Evolutionary conservation across 2,113 vertebrate genomes (phyloP).

Genomic region (Jaculus jaculus): DNA sequence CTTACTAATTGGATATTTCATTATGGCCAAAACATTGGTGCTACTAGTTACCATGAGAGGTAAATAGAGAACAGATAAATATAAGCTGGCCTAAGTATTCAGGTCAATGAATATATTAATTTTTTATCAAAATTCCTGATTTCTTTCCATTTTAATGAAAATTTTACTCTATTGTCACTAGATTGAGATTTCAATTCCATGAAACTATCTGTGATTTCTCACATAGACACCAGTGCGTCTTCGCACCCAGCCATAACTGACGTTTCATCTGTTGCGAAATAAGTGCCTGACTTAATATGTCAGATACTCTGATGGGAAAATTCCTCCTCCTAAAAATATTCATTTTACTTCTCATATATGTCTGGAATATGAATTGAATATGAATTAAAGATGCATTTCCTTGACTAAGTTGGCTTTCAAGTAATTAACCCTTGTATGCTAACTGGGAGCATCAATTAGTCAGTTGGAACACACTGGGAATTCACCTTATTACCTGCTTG

Average conservation of each 20-base stretch:
- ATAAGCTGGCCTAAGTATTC: background rate
- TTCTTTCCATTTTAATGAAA: background rate
- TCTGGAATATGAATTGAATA: background rate
- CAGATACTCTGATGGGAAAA: background rate
- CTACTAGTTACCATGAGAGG: background rate
- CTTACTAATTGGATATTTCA: background rate
- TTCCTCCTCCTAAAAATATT: background rate
- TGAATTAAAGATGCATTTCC: background rate
- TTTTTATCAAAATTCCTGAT: background rate
- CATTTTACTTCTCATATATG: background rate
- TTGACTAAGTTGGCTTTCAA: constrained; percentile 33
- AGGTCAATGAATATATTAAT: background rate
- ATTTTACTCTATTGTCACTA: background rate
- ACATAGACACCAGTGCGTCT: background rate
- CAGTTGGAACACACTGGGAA: background rate
- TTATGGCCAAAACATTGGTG: background rate
- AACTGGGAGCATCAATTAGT: background rate
- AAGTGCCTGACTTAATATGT: background rate
- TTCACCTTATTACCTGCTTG: constrained; percentile 13
- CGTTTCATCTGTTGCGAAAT: background rate
- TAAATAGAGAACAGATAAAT: fast-evolving
- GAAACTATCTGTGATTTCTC: background rate
- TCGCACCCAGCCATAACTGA: background rate
- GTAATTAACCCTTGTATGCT: background rate
- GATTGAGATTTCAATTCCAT: background rate